phyloP scores from a whole-genome alignment of 2,797 vertebrate species.

The Tapirus indicus region DNA sequence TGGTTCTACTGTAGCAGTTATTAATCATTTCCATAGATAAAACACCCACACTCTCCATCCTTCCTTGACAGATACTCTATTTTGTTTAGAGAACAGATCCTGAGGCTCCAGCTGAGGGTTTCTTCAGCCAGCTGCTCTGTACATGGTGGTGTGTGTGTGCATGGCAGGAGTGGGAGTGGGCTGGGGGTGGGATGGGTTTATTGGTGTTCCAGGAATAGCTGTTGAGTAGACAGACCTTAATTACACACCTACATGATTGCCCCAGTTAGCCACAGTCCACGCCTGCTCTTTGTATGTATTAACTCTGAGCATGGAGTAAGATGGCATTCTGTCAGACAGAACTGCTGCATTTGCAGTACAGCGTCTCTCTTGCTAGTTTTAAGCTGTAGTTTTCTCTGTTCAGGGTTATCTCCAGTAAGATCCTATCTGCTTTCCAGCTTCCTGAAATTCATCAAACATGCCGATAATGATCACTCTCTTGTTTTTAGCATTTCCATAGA shows the following conservation, averaged over 20 bases:
- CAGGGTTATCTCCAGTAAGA: background rate
- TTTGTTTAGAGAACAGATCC: background rate
- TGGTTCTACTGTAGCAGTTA: background rate
- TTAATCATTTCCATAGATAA: background rate
- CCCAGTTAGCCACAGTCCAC: background rate
- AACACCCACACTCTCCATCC: background rate
- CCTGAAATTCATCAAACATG: background rate
- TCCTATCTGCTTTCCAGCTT: background rate
- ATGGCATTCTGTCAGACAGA: background rate
- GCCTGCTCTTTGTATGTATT: background rate
- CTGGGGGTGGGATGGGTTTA: background rate
- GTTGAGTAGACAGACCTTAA: background rate
- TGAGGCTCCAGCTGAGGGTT: background rate
- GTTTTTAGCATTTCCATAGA: background rate
- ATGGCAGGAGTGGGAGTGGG: background rate
- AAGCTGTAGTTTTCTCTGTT: background rate
- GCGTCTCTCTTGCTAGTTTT: too few relatives aligned
- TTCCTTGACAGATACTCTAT: background rate
- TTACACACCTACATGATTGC: background rate
- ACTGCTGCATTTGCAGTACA: rapidly evolving
- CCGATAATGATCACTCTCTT: background rate
- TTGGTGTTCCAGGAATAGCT: background rate
- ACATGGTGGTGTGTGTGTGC: background rate
- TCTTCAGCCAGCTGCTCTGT: background rate
- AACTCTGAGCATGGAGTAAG: background rate